These are phyloP conservation scores for Holocentrus rufus DNA, from an alignment of 2,797 vertebrate genomes.

Conservation along the genomic window DNA sequence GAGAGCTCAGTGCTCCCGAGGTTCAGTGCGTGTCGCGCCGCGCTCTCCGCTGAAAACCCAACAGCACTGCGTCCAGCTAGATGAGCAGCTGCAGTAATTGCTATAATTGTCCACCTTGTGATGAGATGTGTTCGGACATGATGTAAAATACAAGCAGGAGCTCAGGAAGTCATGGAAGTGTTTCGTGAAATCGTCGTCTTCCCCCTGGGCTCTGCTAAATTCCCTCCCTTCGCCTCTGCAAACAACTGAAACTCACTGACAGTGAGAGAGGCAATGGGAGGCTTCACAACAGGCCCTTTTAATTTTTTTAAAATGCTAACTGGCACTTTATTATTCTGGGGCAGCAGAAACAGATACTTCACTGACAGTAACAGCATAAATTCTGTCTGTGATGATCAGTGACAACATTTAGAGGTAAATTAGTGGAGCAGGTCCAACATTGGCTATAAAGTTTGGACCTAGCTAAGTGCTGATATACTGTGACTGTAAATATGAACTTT, in stretches of 20 bases:
- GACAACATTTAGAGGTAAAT: too few species aligned
- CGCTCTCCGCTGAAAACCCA: conserved; percentile 42
- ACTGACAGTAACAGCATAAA: background rate
- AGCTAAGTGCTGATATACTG: too few species aligned
- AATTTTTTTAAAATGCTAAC: conserved; percentile 3
- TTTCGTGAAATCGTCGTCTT: conserved; percentile 38
- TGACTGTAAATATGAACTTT: too few species aligned
- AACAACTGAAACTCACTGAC: conserved; percentile 25
- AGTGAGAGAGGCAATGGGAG: conserved; percentile 17
- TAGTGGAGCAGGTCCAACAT: too few species aligned
- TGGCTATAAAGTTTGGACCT: too few species aligned
- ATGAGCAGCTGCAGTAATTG: conserved; percentile 69
- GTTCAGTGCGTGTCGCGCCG: conserved; percentile 14
- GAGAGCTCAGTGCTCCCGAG: conserved; percentile 22
- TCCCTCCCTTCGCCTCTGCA: conserved; percentile 24
- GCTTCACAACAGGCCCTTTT: background rate
- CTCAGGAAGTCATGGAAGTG: conserved; percentile 29
- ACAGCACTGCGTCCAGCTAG: conserved; percentile 27
- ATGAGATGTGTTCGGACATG: conserved; percentile 58
- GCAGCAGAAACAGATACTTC: background rate
- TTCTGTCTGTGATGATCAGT: background rate
- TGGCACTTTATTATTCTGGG: background rate
- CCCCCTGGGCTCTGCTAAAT: conserved; percentile 31
- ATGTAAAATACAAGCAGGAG: conserved; percentile 51
- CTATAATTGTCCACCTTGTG: conserved; percentile 68